Conservation (phyloP, 35 echinoderm and acorn worm species). For the Acanthaster planci region DNA sequence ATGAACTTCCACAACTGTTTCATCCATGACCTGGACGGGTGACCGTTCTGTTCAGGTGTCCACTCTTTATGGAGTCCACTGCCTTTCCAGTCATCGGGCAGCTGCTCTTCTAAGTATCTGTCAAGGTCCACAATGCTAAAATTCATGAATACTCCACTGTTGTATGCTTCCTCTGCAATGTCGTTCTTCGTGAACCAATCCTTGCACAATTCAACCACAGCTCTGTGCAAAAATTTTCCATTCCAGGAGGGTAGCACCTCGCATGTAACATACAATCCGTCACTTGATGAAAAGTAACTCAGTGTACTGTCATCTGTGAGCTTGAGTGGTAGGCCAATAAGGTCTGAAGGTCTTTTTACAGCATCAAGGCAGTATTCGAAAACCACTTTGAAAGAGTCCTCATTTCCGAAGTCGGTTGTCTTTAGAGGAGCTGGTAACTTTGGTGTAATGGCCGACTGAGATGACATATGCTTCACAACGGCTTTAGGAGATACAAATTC, state of each 20-base stretch:
- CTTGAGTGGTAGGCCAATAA: neutral
- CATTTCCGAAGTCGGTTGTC: neutral
- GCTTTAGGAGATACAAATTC: neutral
- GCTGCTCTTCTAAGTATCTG: neutral
- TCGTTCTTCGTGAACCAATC: neutral
- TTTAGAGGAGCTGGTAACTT: neutral
- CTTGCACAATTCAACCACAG: neutral
- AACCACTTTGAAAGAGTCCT: neutral
- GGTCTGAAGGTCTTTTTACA: neutral
- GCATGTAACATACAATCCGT: neutral
- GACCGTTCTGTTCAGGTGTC: neutral
- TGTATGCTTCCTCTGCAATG: neutral
- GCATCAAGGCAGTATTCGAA: constrained; percentile 25
- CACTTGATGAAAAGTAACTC: neutral
- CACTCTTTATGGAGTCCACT: neutral
- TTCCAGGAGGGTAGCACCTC: neutral
- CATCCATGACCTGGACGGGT: neutral
- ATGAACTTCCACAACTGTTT: constrained; percentile 17
- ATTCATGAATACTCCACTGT: constrained; percentile 9
- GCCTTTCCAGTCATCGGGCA: constrained; percentile 14
- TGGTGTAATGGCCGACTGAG: neutral
- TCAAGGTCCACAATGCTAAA: constrained; percentile 25
- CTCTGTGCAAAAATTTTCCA: neutral
- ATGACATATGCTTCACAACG: constrained; percentile 3
- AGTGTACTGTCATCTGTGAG: neutral